A percentile compares a stretch with the other conserved stretches of the same genome.
These are phyloP conservation scores for Pogonomyrmex californicus DNA, from an alignment of 1,140 invertebrate species.

Conservation along the genomic window DNA sequence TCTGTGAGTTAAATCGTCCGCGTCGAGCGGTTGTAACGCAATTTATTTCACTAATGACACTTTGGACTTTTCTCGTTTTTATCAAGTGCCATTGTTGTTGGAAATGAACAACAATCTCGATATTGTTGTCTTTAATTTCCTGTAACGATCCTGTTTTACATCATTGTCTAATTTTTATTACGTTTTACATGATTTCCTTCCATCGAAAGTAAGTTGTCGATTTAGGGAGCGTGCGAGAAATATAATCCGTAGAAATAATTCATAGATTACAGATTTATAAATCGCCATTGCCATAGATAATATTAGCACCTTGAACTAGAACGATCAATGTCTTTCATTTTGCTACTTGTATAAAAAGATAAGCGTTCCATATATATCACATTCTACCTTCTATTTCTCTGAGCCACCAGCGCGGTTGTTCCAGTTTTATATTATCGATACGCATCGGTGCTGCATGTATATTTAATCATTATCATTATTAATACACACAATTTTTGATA, in stretches of 20 bases:
- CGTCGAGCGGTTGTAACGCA: not conserved
- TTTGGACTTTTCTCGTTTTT: not conserved
- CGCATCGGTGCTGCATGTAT: too few species aligned
- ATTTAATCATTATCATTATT: constrained; percentile 5
- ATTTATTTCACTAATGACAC: not conserved
- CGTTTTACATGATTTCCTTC: not conserved
- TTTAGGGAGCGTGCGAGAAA: not conserved
- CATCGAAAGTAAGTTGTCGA: not conserved
- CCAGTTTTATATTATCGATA: constrained; percentile 20
- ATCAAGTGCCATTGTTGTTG: not conserved
- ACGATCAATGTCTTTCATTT: constrained; percentile 15
- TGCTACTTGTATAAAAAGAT: constrained; percentile 6
- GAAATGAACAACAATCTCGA: not conserved
- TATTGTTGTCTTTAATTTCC: not conserved
- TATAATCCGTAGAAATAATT: not conserved
- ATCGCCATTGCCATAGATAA: not conserved
- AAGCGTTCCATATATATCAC: not conserved
- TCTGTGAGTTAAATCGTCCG: not conserved
- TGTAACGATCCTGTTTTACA: not conserved
- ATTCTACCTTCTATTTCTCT: not conserved
- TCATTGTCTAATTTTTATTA: not conserved
- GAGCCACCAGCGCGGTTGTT: not conserved
- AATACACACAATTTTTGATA: not conserved
- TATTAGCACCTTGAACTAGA: constrained; percentile 28
- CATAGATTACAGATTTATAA: not conserved